Conservation (phyloP, 2,888 invertebrate genomes). For the Stictocephala bisonia region DNA sequence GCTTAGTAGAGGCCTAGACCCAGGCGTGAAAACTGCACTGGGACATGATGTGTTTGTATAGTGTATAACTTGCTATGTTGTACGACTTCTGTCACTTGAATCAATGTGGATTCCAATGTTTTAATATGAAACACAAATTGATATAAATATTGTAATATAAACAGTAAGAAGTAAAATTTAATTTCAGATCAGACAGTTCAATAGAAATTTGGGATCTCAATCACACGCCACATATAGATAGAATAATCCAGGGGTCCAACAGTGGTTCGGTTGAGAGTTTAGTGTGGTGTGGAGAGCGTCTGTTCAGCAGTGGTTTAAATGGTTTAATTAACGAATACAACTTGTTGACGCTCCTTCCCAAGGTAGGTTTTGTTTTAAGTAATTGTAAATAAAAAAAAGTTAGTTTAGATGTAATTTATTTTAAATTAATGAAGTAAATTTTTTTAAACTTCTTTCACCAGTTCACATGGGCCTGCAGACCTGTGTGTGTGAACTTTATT, state of each 20-base stretch:
- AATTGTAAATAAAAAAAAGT: no score
- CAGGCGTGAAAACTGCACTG: no score
- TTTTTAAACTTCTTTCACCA: no score
- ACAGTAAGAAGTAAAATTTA: neutral
- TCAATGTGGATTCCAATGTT: slow-evolving; percentile 12
- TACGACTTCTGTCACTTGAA: no score
- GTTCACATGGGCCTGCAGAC: no score
- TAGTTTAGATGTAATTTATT: no score
- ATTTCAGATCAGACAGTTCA: slow-evolving; percentile 72
- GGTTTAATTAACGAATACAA: slow-evolving; percentile 90
- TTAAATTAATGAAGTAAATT: no score
- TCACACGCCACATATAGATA: slow-evolving; percentile 78
- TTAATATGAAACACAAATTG: neutral
- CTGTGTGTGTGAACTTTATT: no score
- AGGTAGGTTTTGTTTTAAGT: slow-evolving; percentile 64
- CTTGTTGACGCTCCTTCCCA: slow-evolving; percentile 71
- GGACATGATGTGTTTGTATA: no score
- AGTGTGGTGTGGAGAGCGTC: slow-evolving; percentile 79
- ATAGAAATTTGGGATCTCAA: slow-evolving; percentile 91
- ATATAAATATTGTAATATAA: slow-evolving; percentile 69
- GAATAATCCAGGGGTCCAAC: slow-evolving; percentile 72
- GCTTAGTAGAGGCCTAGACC: no score
- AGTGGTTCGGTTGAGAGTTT: slow-evolving; percentile 83
- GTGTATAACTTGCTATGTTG: no score
- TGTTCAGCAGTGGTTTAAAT: slow-evolving; percentile 86